Percentiles rank a stretch among this genome's conserved stretches.
Conservation (phyloP, 2,888 invertebrate genomes). For the Leucoma salicis region DNA sequence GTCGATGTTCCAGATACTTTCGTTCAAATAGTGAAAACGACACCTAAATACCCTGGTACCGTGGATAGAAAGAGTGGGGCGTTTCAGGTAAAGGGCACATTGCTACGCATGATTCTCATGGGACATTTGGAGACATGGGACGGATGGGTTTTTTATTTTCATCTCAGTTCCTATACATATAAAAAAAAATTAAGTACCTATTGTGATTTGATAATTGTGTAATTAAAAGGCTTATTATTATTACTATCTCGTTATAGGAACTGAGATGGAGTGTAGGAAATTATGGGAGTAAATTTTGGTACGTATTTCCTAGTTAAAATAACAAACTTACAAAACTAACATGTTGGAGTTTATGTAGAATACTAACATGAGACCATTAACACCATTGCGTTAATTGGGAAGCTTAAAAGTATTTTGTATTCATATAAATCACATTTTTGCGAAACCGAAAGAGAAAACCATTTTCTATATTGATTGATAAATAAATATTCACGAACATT, state of each 20-base stretch:
- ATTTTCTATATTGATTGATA: no score
- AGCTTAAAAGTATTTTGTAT: no score
- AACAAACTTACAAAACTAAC: slow-evolving; percentile 22
- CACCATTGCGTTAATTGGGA: not conserved
- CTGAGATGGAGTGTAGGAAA: slow-evolving; percentile 14
- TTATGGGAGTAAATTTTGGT: slow-evolving; percentile 3
- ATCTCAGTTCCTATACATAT: slow-evolving; percentile 14
- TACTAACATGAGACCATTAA: slow-evolving; percentile 20
- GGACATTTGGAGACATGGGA: slow-evolving; percentile 26
- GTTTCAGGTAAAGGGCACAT: slow-evolving; percentile 74
- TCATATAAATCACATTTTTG: no score
- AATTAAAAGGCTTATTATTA: no score
- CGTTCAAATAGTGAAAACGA: slow-evolving; percentile 90
- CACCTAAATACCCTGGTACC: slow-evolving; percentile 85
- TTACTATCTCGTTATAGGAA: slow-evolving; percentile 15
- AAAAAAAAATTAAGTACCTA: not conserved
- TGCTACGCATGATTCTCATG: slow-evolving; percentile 41
- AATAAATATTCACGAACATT: no score
- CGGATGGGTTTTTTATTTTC: slow-evolving; percentile 11
- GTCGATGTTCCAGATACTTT: slow-evolving; percentile 95
- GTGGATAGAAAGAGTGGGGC: slow-evolving; percentile 77
- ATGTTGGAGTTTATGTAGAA: slow-evolving; percentile 4
- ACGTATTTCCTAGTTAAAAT: slow-evolving; percentile 10
- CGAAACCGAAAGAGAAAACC: no score
- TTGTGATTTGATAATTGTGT: not conserved